Base-by-base conservation (phyloP, 2,113 vertebrate genomes). In the Chloropsis hardwickii region DNA sequence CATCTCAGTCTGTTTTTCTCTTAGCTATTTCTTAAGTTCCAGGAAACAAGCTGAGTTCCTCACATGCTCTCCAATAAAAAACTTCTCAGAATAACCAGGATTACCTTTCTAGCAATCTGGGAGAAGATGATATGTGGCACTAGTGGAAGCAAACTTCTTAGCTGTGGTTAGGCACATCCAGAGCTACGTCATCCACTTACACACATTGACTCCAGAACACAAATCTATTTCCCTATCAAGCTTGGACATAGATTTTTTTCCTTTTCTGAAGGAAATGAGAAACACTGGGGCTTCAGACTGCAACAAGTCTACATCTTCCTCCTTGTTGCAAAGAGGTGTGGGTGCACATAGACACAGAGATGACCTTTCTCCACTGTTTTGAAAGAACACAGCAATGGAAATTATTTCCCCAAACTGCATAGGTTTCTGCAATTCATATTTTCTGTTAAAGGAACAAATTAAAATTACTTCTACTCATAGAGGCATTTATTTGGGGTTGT, bases 291-390 rank as follows among this genome's bases (percentile, higher is more conserved):
- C 37, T 80, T 44, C 42, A 70, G 42, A 18, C 40, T 85, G 27
- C 12, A 47, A 1, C 4, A 33, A 40, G 20, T 33, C 44, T 54
- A 3, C 2, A 1, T 56, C 16, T 84, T 40, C 31, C 14, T 85
- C 19, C 56, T 58, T 1, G 0, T 47, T 60, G 20, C 25, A 51
- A 14, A 23, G 35, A 51, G 10, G 8, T 4, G 0, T 39, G 81
- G 6, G 27, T 35, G 50, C 27, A 42, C 11, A 7, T 1, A 31
- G 11, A 42, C 21, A n/a, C 12, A 76, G 14, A 58, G 16, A 21
- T 35, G 66, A 71, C 5, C 18, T 60, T 12, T 79, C n/a, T 72
- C 9, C 40, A n/a, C 4, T n/a, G 17, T 82, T 88, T 65, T 69
- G 21, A 44, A 53, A 67, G 44, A 72, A 60, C 20, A 28, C 6